Evolutionary conservation across 2,797 vertebrate genomes (phyloP), one percentile per base, ranked within the genome.

Genomic region (Lophius americanus): DNA sequence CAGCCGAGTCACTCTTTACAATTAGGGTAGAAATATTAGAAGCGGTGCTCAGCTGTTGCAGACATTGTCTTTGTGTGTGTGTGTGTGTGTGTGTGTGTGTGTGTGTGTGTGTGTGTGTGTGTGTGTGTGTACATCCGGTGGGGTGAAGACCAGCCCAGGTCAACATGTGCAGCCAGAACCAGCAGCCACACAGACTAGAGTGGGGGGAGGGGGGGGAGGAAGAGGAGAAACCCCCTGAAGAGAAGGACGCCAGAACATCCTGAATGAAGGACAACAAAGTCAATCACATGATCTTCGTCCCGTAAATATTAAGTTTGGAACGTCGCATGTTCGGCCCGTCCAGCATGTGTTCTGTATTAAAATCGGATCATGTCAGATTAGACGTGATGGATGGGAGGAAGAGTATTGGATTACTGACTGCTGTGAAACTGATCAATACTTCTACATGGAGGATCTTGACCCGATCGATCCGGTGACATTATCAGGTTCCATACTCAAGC

Each of bases 351-450:
- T 36, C 55, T 59, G 33, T 51, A 56, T 64, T 60, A 54, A 64
- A 72, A 79, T 52, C 42, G 49, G 76, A 72, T 75, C 35, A 74
- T 51, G 50, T 48, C 51, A 38, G 5, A 13, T 41, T 62, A 39
- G 36, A 73, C 59, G 23, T 76, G 66, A 65, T 73, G 37, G 53
- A 78, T 50, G 51, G 37, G 35, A 51, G 13, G 55, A 47, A 13
- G 51, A 36, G 12, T 36, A 76, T 53, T 73, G 68, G 69, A 81
- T 83, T 82, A 79, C 62, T 59, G 54, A 51, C 56, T 59, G 47
- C 49, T 44, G 63, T 14, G 9, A 58, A 61, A 48, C 64, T 58
- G 57, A 83, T 88, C 86, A 55, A 88, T 88, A 82, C 56, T 6
- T 43, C 58, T 64, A 76, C 68, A 69, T 68, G 38, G 9, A 64